Percentiles rank a stretch among this genome's conserved stretches.
Conservation (phyloP, 1,140 invertebrate genomes). For the Lethrus apterus region DNA sequence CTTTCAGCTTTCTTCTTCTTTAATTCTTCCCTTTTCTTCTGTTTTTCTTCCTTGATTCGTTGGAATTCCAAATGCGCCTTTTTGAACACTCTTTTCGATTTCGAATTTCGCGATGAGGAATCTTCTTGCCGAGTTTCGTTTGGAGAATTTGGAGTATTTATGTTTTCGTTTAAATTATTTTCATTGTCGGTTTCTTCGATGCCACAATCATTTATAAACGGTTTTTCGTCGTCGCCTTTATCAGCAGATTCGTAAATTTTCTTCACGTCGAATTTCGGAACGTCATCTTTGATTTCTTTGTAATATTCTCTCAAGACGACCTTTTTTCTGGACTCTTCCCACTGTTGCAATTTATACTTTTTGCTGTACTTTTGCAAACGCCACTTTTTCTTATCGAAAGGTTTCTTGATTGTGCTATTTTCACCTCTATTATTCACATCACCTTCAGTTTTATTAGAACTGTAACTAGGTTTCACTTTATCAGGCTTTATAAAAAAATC, state of each 20-base stretch:
- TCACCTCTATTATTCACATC: not conserved
- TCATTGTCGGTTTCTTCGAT: slow-evolving; percentile 12
- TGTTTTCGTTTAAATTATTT: slow-evolving; percentile 16
- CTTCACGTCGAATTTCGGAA: slow-evolving; percentile 29
- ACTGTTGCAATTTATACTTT: slow-evolving; percentile 58
- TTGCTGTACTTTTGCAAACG: slow-evolving; percentile 59
- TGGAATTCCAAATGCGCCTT: slow-evolving; percentile 47
- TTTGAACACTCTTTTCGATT: slow-evolving; percentile 40
- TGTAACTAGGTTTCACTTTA: no score
- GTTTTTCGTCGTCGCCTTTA: slow-evolving; percentile 21
- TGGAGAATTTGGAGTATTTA: not conserved
- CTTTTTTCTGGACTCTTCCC: slow-evolving; percentile 55
- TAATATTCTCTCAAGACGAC: slow-evolving; percentile 46
- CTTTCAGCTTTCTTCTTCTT: slow-evolving; percentile 47
- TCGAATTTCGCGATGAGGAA: slow-evolving; percentile 12
- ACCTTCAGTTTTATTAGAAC: not conserved
- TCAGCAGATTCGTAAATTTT: slow-evolving; percentile 24
- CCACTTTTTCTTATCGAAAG: slow-evolving; percentile 58
- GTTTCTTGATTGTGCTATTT: slow-evolving; percentile 36
- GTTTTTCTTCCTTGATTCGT: slow-evolving; percentile 50
- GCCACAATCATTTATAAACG: slow-evolving; percentile 15
- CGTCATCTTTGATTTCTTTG: slow-evolving; percentile 47
- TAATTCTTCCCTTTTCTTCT: slow-evolving; percentile 44
- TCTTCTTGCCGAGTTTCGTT: not conserved
- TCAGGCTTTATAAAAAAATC: slow-evolving; percentile 1